phyloP scores from a whole-genome alignment of 2,888 invertebrate species.

The Phragmatobia fuliginosa region DNA sequence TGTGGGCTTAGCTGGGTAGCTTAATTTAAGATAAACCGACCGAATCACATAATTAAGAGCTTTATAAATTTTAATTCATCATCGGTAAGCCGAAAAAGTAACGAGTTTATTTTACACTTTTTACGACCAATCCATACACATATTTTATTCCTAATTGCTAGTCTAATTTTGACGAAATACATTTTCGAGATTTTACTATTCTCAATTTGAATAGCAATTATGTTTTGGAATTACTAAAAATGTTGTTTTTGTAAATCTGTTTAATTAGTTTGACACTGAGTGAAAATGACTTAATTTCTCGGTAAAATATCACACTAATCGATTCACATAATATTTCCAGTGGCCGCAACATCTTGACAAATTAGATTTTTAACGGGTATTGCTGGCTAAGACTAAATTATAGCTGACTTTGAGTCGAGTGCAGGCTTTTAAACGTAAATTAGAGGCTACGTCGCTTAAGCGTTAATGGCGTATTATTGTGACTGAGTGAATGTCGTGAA shows the following conservation, averaged over 20 bases:
- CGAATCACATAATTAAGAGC: conserved; percentile 6
- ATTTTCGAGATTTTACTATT: neutral
- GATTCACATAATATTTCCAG: conserved; percentile 45
- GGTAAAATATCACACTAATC: conserved; percentile 47
- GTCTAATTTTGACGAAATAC: no score
- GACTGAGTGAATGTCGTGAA: conserved; percentile 80
- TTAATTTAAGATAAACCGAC: conserved; percentile 18
- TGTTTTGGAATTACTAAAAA: conserved; percentile 45
- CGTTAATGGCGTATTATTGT: conserved; percentile 81
- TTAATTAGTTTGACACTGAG: conserved; percentile 48
- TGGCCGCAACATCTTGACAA: conserved; percentile 78
- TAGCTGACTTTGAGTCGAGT: conserved; percentile 83
- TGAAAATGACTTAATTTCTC: conserved; percentile 45
- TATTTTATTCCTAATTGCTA: neutral
- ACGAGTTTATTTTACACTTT: neutral
- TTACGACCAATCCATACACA: neutral
- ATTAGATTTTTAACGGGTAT: conserved; percentile 84
- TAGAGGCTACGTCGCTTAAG: conserved; percentile 80
- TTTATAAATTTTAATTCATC: conserved; percentile 11
- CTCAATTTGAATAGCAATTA: conserved; percentile 36
- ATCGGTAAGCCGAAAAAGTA: neutral
- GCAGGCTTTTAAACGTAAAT: conserved; percentile 86
- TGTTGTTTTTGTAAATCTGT: conserved; percentile 43
- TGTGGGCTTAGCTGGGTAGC: conserved; percentile 4
- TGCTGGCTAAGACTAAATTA: conserved; percentile 84